phyloP scores from a whole-genome alignment of 2,888 invertebrate species.

The Tiliacea aurago region DNA sequence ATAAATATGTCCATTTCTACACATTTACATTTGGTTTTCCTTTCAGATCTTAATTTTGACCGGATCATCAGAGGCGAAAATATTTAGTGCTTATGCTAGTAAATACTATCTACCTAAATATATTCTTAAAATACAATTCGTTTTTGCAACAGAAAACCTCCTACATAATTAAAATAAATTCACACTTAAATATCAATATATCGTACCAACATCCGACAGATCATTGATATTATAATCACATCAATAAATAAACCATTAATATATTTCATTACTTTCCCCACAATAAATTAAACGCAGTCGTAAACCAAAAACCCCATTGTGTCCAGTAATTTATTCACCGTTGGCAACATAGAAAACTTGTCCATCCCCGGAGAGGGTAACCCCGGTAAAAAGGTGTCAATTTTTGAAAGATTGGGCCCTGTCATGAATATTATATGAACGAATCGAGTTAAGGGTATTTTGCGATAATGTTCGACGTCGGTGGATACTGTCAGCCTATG shows the following conservation, averaged over 20 bases:
- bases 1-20: neutral
- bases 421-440: slow-evolving; percentile 91
- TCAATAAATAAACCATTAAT: slow-evolving; percentile 60
- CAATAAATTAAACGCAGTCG: slow-evolving; percentile 77
- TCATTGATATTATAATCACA: slow-evolving; percentile 52
- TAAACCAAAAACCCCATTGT: slow-evolving; percentile 78
- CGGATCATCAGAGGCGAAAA: neutral
- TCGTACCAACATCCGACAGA: slow-evolving; percentile 1
- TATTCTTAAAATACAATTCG: no score
- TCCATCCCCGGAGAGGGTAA: slow-evolving; percentile 77
- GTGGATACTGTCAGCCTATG: slow-evolving; percentile 88
- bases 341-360: slow-evolving; percentile 88
- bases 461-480: slow-evolving; percentile 87
- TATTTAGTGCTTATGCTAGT: neutral
- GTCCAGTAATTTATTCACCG: slow-evolving; percentile 88
- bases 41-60: neutral
- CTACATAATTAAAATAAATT: neutral
- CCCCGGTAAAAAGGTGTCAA: slow-evolving; percentile 88
- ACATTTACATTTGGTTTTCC: neutral
- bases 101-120: neutral
- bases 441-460: slow-evolving; percentile 90
- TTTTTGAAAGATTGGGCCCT: slow-evolving; percentile 90
- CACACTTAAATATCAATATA: slow-evolving; percentile 7
- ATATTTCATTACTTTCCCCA: slow-evolving; percentile 68
- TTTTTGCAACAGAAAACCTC: neutral